phyloP scores from a whole-genome alignment of 2,113 vertebrate genomes.

The Tychaedon coryphoeus region DNA sequence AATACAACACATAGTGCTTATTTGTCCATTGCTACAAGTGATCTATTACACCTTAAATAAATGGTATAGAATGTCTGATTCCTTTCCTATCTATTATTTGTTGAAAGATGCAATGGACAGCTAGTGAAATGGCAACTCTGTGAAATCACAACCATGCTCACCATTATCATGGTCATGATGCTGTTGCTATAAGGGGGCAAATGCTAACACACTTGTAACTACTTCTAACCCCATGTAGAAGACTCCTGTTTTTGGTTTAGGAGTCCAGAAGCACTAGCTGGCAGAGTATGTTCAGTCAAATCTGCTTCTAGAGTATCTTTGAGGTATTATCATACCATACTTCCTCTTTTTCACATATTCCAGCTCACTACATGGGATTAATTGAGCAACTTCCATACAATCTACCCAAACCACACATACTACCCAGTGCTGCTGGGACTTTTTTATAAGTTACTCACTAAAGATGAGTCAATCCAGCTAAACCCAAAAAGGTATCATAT shows the following conservation, averaged over 20 bases:
- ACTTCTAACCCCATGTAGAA: neutral
- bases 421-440: neutral
- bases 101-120: neutral
- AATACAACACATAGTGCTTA: neutral
- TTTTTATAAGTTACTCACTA: neutral
- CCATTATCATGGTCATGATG: neutral
- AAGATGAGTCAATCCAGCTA: neutral
- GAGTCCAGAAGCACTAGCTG: neutral
- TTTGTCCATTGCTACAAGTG: neutral
- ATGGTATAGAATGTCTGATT: neutral
- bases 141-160: neutral
- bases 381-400: neutral
- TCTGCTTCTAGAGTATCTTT: neutral
- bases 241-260: neutral
- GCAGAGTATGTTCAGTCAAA: neutral
- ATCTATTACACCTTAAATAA: neutral
- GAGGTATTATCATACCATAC: neutral
- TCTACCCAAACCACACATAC: neutral
- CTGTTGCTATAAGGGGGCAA: neutral
- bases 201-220: neutral
- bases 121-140: neutral
- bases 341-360: neutral
- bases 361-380: neutral
- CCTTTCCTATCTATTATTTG: neutral
- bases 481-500: neutral